Conservation (phyloP, 2,797 vertebrate genomes). For the Acomys russatus region DNA sequence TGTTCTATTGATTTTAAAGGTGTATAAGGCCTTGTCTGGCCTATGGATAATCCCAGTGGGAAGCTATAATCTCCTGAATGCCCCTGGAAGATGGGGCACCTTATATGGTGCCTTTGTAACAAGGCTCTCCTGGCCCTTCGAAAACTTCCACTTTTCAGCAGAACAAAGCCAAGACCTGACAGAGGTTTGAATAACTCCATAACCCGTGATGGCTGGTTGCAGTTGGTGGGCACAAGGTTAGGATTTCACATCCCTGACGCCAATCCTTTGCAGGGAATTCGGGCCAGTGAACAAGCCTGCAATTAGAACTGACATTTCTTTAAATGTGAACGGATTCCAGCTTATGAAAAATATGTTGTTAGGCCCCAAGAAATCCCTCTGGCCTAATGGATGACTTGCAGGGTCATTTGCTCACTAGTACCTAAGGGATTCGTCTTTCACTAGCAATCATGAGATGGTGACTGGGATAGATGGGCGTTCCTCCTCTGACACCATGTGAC, state of each 20-base stretch:
- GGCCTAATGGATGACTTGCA: not conserved
- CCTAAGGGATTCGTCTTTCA: not conserved
- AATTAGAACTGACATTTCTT: slow-evolving; percentile 48
- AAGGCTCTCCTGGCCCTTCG: not conserved
- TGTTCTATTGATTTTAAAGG: not conserved
- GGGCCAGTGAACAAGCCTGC: not conserved
- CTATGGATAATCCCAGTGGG: not conserved
- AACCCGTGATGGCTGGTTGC: not conserved
- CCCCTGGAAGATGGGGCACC: not conserved
- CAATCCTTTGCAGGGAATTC: not conserved
- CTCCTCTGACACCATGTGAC: not conserved
- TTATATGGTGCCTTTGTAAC: not conserved
- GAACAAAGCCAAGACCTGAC: not conserved
- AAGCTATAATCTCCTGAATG: not conserved
- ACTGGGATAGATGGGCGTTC: accelerated
- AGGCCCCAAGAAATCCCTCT: not conserved
- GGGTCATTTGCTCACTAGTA: not conserved
- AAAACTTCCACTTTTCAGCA: not conserved
- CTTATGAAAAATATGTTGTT: not conserved
- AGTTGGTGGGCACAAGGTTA: not conserved
- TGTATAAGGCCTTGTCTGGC: not conserved
- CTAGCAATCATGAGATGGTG: not conserved
- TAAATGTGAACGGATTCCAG: not conserved
- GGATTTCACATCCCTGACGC: not conserved
- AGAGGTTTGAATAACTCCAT: not conserved